phyloP scores from a whole-genome alignment of 2,888 invertebrate species.

The Periphyllus acericola region DNA sequence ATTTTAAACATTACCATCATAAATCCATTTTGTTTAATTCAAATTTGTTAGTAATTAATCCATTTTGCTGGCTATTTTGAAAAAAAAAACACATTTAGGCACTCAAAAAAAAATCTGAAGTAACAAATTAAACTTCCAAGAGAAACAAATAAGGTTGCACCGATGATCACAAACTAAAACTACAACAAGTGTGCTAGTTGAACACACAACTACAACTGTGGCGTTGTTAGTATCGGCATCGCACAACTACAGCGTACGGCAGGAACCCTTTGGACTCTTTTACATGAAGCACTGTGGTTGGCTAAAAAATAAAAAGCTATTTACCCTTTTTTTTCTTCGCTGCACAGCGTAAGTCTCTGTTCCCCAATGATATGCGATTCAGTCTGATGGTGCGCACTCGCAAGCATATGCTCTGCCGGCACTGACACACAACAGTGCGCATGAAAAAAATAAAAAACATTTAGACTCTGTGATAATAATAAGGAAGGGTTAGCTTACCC shows the following conservation, averaged over 20 bases:
- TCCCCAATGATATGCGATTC: constrained; percentile 60
- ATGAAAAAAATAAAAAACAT: constrained; percentile 51
- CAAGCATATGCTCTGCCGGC: constrained; percentile 17
- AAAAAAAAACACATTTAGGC: not conserved
- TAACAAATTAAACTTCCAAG: not conserved
- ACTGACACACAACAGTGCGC: constrained; percentile 28
- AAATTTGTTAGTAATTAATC: constrained; percentile 32
- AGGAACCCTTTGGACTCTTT: constrained; percentile 54
- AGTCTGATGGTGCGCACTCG: constrained; percentile 47
- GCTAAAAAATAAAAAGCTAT: constrained; percentile 52
- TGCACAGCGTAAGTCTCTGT: constrained; percentile 22
- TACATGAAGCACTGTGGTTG: constrained; percentile 59
- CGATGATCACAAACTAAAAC: constrained; percentile 19
- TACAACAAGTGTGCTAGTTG: constrained; percentile 19
- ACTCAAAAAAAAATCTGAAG: not conserved
- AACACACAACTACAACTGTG: constrained; percentile 41
- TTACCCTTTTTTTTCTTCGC: constrained; percentile 59
- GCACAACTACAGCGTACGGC: constrained; percentile 35
- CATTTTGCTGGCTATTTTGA: not conserved
- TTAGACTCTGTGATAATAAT: not conserved
- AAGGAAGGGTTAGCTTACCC: constrained; percentile 59
- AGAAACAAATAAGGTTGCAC: not conserved
- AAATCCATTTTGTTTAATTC: not conserved
- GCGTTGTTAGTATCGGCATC: constrained; percentile 30
- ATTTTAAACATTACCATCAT: constrained; percentile 39